Percentiles rank a stretch among this genome's conserved stretches.
These are phyloP conservation scores for Halictus ligatus DNA, from an alignment of 2,888 invertebrate genomes.

Conservation along the genomic window DNA sequence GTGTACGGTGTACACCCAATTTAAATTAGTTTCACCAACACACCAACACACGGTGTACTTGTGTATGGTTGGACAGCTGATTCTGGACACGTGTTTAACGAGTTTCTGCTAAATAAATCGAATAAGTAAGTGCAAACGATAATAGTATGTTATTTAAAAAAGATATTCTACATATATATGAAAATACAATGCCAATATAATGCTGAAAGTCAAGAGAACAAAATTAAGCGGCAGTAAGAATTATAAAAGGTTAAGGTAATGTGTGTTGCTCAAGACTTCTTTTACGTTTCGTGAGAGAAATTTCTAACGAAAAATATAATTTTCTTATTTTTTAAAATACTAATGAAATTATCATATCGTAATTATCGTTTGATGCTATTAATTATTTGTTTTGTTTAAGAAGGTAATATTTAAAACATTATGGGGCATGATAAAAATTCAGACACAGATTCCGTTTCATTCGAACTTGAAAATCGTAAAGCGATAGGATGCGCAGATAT, in stretches of 20 bases:
- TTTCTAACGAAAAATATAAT: not conserved
- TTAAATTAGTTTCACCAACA: not conserved
- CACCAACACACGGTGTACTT: too few relatives aligned
- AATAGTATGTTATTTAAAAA: not conserved
- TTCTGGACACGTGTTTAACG: conserved; percentile 6
- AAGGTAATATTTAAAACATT: not conserved
- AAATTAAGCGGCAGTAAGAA: not conserved
- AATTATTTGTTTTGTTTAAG: not conserved
- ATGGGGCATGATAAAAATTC: conserved; percentile 46
- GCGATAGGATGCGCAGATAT: not conserved
- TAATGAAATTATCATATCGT: not conserved
- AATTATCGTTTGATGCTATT: not conserved
- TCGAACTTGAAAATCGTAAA: not conserved
- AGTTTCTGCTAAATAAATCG: not conserved
- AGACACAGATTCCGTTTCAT: conserved; percentile 9
- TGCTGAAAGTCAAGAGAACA: not conserved
- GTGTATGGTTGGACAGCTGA: conserved; percentile 33
- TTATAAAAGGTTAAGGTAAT: conserved; percentile 1
- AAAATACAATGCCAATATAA: not conserved
- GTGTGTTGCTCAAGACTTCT: not conserved
- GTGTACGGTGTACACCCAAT: not conserved
- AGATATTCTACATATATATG: not conserved
- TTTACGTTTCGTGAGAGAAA: not conserved
- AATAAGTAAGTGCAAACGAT: not conserved
- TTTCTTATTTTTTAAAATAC: not conserved